Conservation (phyloP, 2,888 invertebrate species). For the Drosophila recens region DNA sequence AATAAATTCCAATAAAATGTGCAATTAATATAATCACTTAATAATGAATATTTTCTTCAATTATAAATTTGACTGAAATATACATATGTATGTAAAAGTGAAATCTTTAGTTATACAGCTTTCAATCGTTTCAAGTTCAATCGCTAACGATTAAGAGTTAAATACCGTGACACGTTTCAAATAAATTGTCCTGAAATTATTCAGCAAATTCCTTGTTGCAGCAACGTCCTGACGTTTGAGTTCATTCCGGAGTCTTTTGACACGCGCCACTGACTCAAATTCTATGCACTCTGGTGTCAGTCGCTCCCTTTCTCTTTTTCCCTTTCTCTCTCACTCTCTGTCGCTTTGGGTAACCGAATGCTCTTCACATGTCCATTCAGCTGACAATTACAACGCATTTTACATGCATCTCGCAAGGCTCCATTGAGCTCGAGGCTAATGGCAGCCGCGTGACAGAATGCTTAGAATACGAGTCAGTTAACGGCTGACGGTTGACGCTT, state of each 20-base stretch:
- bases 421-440: constrained; percentile 64
- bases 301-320: background rate
- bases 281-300: constrained; percentile 27
- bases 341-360: constrained; percentile 22
- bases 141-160: constrained; percentile 7
- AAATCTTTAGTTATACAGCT: background rate
- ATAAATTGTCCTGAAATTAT: constrained; percentile 36
- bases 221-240: constrained; percentile 34
- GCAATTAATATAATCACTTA: too few species aligned
- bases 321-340: background rate
- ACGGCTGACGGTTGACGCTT: constrained; percentile 6
- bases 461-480: constrained; percentile 27
- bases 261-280: constrained; percentile 63
- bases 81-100: background rate
- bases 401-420: constrained; percentile 56
- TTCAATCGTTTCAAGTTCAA: background rate
- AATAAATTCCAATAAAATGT: too few species aligned
- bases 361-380: constrained; percentile 51
- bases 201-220: constrained; percentile 20
- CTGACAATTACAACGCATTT: constrained; percentile 65
- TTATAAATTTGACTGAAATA: too few species aligned
- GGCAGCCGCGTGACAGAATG: constrained; percentile 64
- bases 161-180: constrained; percentile 44
- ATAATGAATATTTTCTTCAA: too few species aligned
- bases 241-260: constrained; percentile 56